Evolutionary conservation across 2,888 invertebrate species (phyloP), one percentile per base, ranked within the genome.

Genomic region (Lasioglossum morio): DNA sequence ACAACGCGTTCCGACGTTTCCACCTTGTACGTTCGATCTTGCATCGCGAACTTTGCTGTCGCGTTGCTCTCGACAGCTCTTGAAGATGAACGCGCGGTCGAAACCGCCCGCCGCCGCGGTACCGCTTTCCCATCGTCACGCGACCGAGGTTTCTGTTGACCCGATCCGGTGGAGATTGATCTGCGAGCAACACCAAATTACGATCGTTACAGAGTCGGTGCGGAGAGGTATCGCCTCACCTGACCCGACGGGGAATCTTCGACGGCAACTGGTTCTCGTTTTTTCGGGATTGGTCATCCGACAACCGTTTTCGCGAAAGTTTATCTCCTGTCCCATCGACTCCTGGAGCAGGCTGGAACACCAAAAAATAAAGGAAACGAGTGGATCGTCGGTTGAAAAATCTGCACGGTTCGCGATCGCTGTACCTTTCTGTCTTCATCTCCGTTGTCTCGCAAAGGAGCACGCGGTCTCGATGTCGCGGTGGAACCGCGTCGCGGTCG

Each of bases 211-310:
- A 27, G 12, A 30, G 0, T 16, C 27, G 14, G 27, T 19, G 4
- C 48, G 16, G 16, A 19, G 19, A 19, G 48, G 48, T 23, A 2
- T 8, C 4, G 12, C 27, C 46, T 74, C 14, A 80, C 80, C 75
- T 69, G 27, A 12, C 16, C 0, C 69, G 70, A 14, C 74, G 48
- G 0, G 82, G 83, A 40, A 83, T 83, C 72, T 34, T 81, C 23
- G 76, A 76, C 1, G 34, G 34, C 72, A 23, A 60, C 8, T 4
- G 23, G 5, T 30, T 75, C 4, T 27, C 30, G 0, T 14, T 30
- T n/a, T 27, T 23, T 0, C 4, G 5, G 1, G 27, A 0, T 0
- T 16, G n/a, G 27, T 8, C 16, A 4, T 5, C 0, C n/a, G 12
- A 0, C 70, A n/a, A 12, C 5, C 1, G 40, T 70, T 70, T 40